Evolutionary conservation across 2,797 vertebrate species (phyloP).

Genomic region (Holocentrus rufus): DNA sequence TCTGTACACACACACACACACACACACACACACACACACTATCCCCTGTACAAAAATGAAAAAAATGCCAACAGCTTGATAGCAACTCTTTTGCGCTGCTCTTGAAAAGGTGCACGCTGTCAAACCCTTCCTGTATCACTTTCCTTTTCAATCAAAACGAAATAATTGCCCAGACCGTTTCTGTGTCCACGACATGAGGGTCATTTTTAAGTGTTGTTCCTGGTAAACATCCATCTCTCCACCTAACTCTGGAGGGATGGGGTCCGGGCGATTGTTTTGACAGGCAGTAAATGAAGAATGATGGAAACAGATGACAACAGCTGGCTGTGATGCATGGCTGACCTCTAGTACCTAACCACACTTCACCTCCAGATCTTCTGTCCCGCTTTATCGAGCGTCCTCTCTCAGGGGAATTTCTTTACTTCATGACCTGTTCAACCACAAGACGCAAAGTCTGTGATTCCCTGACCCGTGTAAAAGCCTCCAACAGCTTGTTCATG

Average conservation of each 20-base stretch:
- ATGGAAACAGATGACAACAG: slow-evolving; percentile 67
- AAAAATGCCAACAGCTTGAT: slow-evolving; percentile 47
- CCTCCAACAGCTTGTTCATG: not conserved
- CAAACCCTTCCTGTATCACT: slow-evolving; percentile 2
- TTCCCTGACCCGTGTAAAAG: slow-evolving; percentile 13
- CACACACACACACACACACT: slow-evolving; percentile 7
- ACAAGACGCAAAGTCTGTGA: not conserved
- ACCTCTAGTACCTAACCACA: slow-evolving; percentile 20
- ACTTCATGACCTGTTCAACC: not conserved
- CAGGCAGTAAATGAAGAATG: slow-evolving; percentile 56
- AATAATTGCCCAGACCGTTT: slow-evolving; percentile 29
- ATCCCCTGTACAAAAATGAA: not conserved
- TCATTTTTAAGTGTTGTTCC: slow-evolving; percentile 18
- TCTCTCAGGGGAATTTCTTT: slow-evolving; percentile 1
- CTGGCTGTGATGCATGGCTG: slow-evolving; percentile 37
- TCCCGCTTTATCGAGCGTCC: slow-evolving; percentile 15
- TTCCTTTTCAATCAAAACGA: slow-evolving; percentile 29
- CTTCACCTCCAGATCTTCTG: slow-evolving; percentile 42
- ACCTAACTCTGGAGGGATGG: slow-evolving; percentile 24
- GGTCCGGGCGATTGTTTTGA: slow-evolving; percentile 55
- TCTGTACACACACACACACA: slow-evolving; percentile 28
- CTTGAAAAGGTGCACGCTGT: slow-evolving; percentile 1
- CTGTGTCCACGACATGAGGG: not conserved
- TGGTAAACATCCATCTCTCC: slow-evolving; percentile 32
- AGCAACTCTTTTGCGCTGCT: slow-evolving; percentile 11